These are phyloP conservation scores for Taenaris catops DNA, from an alignment of 2,888 invertebrate species.

Conservation along the genomic window DNA sequence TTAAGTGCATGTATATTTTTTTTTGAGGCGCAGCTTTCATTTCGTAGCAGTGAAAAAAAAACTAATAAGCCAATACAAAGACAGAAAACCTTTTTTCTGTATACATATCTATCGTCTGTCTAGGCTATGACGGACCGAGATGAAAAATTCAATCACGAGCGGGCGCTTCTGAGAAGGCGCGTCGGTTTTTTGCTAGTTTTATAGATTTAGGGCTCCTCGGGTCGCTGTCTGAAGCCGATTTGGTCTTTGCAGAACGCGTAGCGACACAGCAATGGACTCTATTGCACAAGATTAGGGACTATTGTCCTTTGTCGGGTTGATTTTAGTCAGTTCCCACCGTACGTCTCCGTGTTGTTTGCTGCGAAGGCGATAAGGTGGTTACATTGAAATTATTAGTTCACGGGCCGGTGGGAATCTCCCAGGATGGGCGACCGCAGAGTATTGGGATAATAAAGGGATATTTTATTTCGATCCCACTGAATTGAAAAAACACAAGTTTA, in stretches of 20 bases:
- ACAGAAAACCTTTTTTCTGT: slow-evolving; percentile 42
- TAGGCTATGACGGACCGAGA: slow-evolving; percentile 45
- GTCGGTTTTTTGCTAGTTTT: slow-evolving; percentile 37
- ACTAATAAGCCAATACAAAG: slow-evolving; percentile 44
- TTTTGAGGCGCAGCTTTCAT: slow-evolving; percentile 19
- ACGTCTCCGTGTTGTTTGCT: slow-evolving; percentile 13
- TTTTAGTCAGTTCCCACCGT: slow-evolving; percentile 12
- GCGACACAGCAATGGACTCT: not conserved
- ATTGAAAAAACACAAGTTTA: too few species aligned
- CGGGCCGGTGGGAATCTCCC: slow-evolving; percentile 19
- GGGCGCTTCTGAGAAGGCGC: slow-evolving; percentile 59
- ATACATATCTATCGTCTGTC: slow-evolving; percentile 35
- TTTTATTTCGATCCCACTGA: slow-evolving; percentile 7
- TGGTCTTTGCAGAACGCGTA: not conserved
- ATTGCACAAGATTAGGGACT: not conserved
- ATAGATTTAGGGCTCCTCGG: slow-evolving; percentile 46
- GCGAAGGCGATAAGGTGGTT: slow-evolving; percentile 22
- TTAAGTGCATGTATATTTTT: slow-evolving; percentile 10
- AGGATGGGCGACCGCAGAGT: slow-evolving; percentile 19
- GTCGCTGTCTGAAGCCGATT: slow-evolving; percentile 26
- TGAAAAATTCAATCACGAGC: slow-evolving; percentile 69
- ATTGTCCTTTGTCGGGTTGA: slow-evolving; percentile 1
- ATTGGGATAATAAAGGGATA: slow-evolving; percentile 8
- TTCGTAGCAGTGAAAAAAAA: slow-evolving; percentile 38
- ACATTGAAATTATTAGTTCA: slow-evolving; percentile 19